Evolutionary conservation across 2,888 invertebrate species (phyloP).

Genomic region (Meiosimyza decipiens): DNA sequence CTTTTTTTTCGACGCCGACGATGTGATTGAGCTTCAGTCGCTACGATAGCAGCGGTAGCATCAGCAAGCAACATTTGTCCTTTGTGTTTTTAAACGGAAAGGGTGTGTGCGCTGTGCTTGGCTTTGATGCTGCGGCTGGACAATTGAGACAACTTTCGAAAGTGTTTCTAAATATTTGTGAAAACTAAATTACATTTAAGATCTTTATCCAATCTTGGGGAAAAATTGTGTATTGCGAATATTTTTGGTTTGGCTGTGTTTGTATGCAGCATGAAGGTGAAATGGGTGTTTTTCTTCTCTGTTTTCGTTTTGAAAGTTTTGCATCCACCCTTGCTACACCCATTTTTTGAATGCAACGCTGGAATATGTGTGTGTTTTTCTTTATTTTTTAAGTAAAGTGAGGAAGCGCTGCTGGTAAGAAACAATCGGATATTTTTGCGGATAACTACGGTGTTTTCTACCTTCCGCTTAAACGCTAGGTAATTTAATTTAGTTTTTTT

Average conservation of each 20-base stretch:
- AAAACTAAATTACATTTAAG: background rate
- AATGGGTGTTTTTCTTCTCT: background rate
- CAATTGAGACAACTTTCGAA: background rate
- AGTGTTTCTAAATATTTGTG: background rate
- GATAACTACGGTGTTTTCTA: no score
- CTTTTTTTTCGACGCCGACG: background rate
- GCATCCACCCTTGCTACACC: slow-evolving; percentile 22
- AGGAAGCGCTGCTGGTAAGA: no score
- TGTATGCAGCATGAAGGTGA: background rate
- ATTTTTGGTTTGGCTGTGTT: background rate
- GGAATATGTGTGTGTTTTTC: background rate
- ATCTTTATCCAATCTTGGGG: no score
- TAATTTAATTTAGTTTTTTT: no score
- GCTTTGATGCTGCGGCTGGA: slow-evolving; percentile 5
- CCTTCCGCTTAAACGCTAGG: no score
- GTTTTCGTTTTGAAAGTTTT: background rate
- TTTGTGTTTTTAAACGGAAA: slow-evolving; percentile 38
- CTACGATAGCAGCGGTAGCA: slow-evolving; percentile 1
- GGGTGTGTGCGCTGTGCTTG: slow-evolving; percentile 41
- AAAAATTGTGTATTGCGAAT: background rate
- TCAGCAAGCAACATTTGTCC: slow-evolving; percentile 10
- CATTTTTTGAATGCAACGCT: slow-evolving; percentile 23
- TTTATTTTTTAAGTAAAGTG: no score
- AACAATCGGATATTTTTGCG: no score
- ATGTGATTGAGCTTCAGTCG: background rate